phyloP scores from a whole-genome alignment of 2,888 invertebrate genomes.

The Epinotia nisella region DNA sequence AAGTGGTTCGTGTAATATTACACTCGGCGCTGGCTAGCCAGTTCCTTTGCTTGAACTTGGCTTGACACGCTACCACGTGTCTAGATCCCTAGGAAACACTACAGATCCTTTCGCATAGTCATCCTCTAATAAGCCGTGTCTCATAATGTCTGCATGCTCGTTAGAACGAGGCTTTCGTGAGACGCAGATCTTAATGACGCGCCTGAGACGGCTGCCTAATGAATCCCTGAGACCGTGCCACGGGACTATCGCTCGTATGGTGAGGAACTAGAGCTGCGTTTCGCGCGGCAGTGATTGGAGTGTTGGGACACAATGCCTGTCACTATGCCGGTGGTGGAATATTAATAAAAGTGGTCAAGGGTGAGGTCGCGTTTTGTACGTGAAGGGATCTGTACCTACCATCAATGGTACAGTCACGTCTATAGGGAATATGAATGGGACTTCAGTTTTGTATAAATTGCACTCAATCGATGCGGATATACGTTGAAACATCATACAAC shows the following conservation, averaged over 20 bases:
- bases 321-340: background rate
- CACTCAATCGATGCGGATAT: no score
- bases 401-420: no score
- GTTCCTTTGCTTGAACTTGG: no score
- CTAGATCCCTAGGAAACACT: no score
- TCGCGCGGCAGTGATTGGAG: background rate
- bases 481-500: no score
- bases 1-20: no score
- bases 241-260: background rate
- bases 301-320: slow-evolving; percentile 11
- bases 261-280: background rate
- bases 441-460: no score
- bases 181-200: slow-evolving; percentile 26
- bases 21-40: no score
- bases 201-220: slow-evolving; percentile 21
- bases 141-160: slow-evolving; percentile 13
- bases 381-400: background rate
- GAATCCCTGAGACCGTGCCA: background rate
- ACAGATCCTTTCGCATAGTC: background rate
- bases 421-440: no score
- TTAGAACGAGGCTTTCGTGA: slow-evolving; percentile 7
- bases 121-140: slow-evolving; percentile 8
- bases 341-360: slow-evolving; percentile 24
- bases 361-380: background rate
- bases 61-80: no score